phyloP scores from a whole-genome alignment of 64 coral and sea anemone genomes.

The Montipora cactus region DNA sequence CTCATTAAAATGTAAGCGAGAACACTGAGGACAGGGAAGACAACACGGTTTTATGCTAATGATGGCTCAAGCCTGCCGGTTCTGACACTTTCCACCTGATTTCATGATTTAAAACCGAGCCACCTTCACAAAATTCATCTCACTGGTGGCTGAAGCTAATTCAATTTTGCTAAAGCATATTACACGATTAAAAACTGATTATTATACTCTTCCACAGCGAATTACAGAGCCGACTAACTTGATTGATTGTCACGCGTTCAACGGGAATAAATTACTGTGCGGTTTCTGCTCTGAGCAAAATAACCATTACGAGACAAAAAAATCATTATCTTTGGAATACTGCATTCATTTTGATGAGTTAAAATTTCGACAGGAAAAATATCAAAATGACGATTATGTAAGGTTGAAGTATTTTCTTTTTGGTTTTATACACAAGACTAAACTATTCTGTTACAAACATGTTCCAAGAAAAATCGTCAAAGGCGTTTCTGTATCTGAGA shows the following conservation, averaged over 20 bases:
- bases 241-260: slow-evolving; percentile 52
- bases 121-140: slow-evolving; percentile 41
- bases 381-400: neutral
- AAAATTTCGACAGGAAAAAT: neutral
- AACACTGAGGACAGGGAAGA: neutral
- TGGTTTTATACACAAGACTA: neutral
- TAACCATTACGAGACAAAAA: neutral
- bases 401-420: neutral
- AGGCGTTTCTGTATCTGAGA: neutral
- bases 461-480: neutral
- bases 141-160: slow-evolving; percentile 45
- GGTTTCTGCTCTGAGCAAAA: slow-evolving; percentile 45
- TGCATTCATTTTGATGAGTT: slow-evolving; percentile 8
- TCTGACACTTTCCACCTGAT: slow-evolving; percentile 34
- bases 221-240: slow-evolving; percentile 29
- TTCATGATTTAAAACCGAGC: slow-evolving; percentile 24
- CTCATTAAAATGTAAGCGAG: slow-evolving; percentile 77
- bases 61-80: neutral
- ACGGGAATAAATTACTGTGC: slow-evolving; percentile 45
- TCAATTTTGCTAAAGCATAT: slow-evolving; percentile 43
- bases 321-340: slow-evolving; percentile 15
- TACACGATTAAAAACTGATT: slow-evolving; percentile 64
- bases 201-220: slow-evolving; percentile 2
- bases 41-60: slow-evolving; percentile 43
- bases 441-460: neutral